Evolutionary conservation across 2,797 vertebrate genomes (phyloP).

Genomic region (Etheostoma perlongum): DNA sequence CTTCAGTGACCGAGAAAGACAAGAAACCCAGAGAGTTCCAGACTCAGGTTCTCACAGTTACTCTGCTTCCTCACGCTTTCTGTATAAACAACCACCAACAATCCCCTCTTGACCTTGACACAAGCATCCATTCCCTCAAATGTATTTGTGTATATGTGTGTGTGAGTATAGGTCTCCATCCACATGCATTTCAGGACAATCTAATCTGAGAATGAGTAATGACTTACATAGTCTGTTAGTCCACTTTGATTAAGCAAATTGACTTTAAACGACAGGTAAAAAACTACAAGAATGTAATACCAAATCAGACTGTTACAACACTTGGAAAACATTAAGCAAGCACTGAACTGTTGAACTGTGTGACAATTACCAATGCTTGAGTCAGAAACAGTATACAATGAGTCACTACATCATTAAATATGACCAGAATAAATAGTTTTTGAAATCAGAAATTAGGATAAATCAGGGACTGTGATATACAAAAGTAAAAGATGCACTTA

Average conservation of each 20-base stretch:
- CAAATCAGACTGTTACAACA: conserved; percentile 36
- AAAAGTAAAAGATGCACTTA: conserved; percentile 1
- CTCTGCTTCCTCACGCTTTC: conserved; percentile 57
- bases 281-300: conserved; percentile 30
- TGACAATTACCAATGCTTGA: conserved; percentile 9
- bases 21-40: conserved; percentile 59
- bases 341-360: conserved; percentile 3
- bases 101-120: conserved; percentile 65
- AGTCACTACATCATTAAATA: conserved; percentile 20
- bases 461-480: conserved; percentile 24
- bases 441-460: conserved; percentile 28
- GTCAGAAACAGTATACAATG: conserved; percentile 36
- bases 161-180: conserved; percentile 20
- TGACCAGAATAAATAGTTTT: not conserved
- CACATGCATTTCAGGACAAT: conserved; percentile 37
- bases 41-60: conserved; percentile 73
- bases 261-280: conserved; percentile 24
- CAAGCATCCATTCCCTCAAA: conserved; percentile 31
- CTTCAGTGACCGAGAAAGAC: conserved; percentile 63
- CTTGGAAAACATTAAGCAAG: conserved; percentile 49
- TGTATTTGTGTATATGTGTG: conserved; percentile 1
- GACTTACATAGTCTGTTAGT: conserved; percentile 38
- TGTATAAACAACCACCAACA: conserved; percentile 65
- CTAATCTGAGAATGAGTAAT: conserved; percentile 52
- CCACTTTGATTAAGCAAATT: conserved; percentile 40